These are phyloP conservation scores for Nasonia oneida DNA, from an alignment of 2,888 invertebrate species.

Conservation along the genomic window DNA sequence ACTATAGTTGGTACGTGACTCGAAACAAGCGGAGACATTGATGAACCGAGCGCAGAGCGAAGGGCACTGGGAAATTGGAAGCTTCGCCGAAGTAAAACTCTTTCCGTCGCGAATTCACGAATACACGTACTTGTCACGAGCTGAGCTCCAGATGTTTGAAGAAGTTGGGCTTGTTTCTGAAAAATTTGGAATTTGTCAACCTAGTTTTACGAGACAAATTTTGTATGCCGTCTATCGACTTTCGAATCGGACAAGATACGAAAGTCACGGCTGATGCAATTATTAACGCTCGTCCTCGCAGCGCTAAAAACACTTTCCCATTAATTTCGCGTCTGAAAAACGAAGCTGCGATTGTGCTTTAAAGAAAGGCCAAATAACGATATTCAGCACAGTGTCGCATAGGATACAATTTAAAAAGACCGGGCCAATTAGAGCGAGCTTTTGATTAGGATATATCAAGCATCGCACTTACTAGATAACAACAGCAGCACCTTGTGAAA, in stretches of 20 bases:
- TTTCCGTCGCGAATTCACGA: not conserved
- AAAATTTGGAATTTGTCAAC: not conserved
- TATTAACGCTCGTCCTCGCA: not conserved
- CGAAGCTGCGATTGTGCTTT: not conserved
- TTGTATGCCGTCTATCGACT: not conserved
- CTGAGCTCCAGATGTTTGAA: not conserved
- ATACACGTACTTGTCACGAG: not conserved
- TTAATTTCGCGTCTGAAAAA: not conserved
- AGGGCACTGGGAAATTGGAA: constrained; percentile 19
- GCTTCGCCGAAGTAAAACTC: constrained; percentile 14
- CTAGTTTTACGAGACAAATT: not conserved
- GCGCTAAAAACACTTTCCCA: not conserved
- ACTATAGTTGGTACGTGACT: constrained; percentile 30
- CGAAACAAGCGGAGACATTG: not conserved
- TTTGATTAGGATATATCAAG: not conserved
- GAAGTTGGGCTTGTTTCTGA: not conserved
- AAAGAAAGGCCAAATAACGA: not conserved
- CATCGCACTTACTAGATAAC: not conserved
- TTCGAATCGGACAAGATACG: not conserved
- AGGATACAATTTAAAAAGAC: not conserved
- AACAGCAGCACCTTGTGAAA: not conserved
- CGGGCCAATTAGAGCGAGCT: not conserved
- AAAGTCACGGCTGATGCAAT: not conserved
- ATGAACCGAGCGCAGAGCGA: not conserved
- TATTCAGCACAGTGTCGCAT: not conserved